Evolutionary conservation across 53 echinoderm and acorn worm genomes (phyloP).

Genomic region (Holothuria leucospilota): DNA sequence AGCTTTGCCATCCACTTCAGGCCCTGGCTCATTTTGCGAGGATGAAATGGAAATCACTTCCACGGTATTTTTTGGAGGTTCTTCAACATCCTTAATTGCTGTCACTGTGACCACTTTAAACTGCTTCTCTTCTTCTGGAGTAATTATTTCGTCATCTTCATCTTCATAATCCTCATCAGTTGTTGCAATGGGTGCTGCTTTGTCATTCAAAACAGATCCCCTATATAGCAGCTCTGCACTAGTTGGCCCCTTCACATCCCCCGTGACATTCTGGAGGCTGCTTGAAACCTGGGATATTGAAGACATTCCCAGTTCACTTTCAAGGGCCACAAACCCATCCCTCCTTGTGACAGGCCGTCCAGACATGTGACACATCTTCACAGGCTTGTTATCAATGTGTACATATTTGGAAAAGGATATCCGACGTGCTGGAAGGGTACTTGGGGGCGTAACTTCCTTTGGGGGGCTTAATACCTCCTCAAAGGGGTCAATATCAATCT

Average conservation of each 20-base stretch:
- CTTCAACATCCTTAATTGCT: not conserved
- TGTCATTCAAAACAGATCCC: slow-evolving; percentile 70
- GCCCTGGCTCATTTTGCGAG: not conserved
- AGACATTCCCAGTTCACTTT: slow-evolving; percentile 70
- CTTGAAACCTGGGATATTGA: slow-evolving; percentile 58
- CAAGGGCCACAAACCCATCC: slow-evolving; percentile 84
- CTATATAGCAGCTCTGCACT: slow-evolving; percentile 83
- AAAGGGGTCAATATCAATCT: slow-evolving; percentile 69
- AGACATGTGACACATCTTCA: slow-evolving; percentile 84
- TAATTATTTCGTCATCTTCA: slow-evolving; percentile 30
- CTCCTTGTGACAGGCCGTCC: slow-evolving; percentile 96
- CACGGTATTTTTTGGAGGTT: not conserved
- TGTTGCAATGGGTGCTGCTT: slow-evolving; percentile 53
- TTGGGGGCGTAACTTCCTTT: slow-evolving; percentile 46
- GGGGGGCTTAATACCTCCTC: slow-evolving; percentile 57
- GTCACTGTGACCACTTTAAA: slow-evolving; percentile 35
- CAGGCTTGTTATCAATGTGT: slow-evolving; percentile 87
- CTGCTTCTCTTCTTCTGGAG: slow-evolving; percentile 15
- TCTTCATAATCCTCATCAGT: slow-evolving; percentile 36
- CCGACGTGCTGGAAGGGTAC: slow-evolving; percentile 56
- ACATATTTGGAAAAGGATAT: slow-evolving; percentile 95
- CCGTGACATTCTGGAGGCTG: slow-evolving; percentile 66
- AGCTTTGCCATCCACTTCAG: not conserved
- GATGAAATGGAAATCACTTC: slow-evolving; percentile 12
- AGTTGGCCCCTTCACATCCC: slow-evolving; percentile 57